Evolutionary conservation across 2,888 invertebrate genomes (phyloP).

Genomic region (Fragum sueziense): DNA sequence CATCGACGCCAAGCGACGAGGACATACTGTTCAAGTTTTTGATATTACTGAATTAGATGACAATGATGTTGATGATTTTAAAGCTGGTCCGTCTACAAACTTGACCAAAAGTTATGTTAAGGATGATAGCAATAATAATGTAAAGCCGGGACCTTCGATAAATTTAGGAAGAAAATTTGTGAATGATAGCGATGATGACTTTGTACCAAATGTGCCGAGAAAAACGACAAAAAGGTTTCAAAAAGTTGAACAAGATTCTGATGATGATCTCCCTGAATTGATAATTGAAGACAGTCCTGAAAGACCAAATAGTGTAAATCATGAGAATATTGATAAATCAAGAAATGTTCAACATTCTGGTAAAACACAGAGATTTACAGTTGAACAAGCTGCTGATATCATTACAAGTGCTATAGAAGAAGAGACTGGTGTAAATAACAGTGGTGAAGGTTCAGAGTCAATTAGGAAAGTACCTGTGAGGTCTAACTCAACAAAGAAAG

Average conservation of each 20-base stretch:
- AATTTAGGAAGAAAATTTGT: too few relatives aligned
- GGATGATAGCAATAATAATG: too few relatives aligned
- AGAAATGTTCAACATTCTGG: neutral
- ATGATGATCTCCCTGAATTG: constrained; percentile 14
- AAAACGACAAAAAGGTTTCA: neutral
- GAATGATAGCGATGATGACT: too few relatives aligned
- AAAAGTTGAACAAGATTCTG: neutral
- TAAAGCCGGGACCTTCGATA: too few relatives aligned
- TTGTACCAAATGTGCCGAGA: too few relatives aligned
- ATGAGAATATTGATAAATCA: neutral
- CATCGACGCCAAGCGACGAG: constrained; percentile 61
- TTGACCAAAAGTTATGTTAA: too few relatives aligned
- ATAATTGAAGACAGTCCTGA: neutral
- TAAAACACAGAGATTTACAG: constrained; percentile 1
- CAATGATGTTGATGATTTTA: constrained; percentile 5
- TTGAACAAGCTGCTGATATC: neutral
- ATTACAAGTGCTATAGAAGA: neutral
- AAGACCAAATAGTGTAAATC: neutral
- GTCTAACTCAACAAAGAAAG: neutral
- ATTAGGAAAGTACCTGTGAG: neutral
- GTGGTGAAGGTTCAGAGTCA: neutral
- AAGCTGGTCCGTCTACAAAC: neutral
- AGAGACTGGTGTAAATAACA: neutral
- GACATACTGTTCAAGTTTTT: constrained; percentile 24
- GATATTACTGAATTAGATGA: neutral